phyloP scores from a whole-genome alignment of 2,888 invertebrate species.

The Amphiduros pacificus region DNA sequence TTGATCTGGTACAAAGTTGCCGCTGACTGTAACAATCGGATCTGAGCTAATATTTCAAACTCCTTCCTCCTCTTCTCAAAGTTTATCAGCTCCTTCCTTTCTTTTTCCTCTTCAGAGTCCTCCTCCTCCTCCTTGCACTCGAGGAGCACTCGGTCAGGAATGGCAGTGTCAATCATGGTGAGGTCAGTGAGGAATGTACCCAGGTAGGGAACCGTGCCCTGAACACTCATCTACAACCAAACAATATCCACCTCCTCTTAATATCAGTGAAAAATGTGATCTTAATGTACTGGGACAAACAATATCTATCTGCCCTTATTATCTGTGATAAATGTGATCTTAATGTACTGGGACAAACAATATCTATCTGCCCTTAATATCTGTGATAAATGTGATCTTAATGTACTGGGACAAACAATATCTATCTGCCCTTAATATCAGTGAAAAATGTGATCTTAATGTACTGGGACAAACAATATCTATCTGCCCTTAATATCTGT shows the following conservation, averaged over 20 bases:
- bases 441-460: no score
- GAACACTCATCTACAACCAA: constrained; percentile 17
- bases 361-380: no score
- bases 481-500: no score
- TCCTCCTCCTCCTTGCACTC: no score
- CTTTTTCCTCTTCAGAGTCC: no score
- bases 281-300: not conserved
- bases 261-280: not conserved
- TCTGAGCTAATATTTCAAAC: constrained; percentile 97
- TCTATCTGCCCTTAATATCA: no score
- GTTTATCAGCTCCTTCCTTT: constrained; percentile 77
- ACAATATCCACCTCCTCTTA: not conserved
- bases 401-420: no score
- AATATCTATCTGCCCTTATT: not conserved
- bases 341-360: no score
- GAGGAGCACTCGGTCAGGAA: constrained; percentile 32
- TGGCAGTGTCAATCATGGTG: constrained; percentile 77
- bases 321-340: no score
- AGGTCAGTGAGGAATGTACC: constrained; percentile 98
- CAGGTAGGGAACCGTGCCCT: constrained; percentile 93
- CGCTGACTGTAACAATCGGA: constrained; percentile 91
- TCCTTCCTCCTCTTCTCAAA: constrained; percentile 98
- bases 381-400: no score
- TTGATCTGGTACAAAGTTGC: constrained; percentile 92
- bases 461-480: no score